Conservation (phyloP, 92 coral and sea anemone species). For the Bergia sp. region DNA sequence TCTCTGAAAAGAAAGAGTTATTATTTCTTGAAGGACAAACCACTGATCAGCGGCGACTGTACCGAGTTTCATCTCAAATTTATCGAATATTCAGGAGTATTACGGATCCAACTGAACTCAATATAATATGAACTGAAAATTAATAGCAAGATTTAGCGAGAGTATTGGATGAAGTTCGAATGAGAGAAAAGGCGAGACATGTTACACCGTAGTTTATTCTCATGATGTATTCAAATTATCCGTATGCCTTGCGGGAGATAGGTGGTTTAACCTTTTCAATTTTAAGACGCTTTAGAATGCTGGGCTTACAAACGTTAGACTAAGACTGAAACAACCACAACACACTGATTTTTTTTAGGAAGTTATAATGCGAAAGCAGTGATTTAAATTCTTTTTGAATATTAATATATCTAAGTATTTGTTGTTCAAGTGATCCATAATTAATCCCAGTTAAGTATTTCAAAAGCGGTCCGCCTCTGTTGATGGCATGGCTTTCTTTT, state of each 20-base stretch:
- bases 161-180: neutral
- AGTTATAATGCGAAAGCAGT: neutral
- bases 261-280: neutral
- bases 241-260: neutral
- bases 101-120: neutral
- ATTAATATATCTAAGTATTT: constrained; percentile 36
- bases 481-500: neutral
- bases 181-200: neutral
- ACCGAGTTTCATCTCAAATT: neutral
- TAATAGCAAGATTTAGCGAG: neutral
- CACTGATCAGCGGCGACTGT: neutral
- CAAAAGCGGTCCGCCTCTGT: neutral
- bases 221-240: neutral
- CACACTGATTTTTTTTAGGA: neutral
- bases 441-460: constrained; percentile 33
- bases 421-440: constrained; percentile 15
- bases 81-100: neutral
- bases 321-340: neutral
- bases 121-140: neutral
- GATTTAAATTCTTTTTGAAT: constrained; percentile 39
- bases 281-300: neutral
- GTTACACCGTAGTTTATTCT: neutral
- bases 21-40: constrained; percentile 6
- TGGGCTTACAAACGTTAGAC: neutral
- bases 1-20: constrained; percentile 22